phyloP scores from a whole-genome alignment of 1,140 invertebrate genomes.

The Linepithema humile region DNA sequence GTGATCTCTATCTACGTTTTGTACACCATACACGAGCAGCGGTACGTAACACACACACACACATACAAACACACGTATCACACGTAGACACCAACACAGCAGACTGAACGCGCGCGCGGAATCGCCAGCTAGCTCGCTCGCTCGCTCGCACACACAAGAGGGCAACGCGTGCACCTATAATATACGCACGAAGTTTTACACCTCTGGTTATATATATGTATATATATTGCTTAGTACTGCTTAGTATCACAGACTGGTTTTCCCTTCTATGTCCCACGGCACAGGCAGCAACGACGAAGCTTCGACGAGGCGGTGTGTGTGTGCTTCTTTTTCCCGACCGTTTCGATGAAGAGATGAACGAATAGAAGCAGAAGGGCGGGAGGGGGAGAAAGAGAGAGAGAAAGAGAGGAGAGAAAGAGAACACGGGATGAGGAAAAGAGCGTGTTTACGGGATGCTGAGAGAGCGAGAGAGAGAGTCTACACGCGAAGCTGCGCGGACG shows the following conservation, averaged over 20 bases:
- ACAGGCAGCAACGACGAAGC: not conserved
- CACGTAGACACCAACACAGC: not conserved
- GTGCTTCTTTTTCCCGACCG: not conserved
- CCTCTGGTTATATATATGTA: conserved; percentile 66
- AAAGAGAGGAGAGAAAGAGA: conserved; percentile 1
- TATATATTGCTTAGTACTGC: conserved; percentile 77
- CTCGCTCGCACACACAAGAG: not conserved
- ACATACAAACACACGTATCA: not conserved
- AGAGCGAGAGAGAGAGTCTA: conserved; percentile 66
- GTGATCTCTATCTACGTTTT: conserved; percentile 62
- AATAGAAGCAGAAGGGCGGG: not conserved
- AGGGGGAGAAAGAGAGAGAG: not conserved
- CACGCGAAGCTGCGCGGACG: conserved; percentile 69
- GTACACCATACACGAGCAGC: conserved; percentile 53
- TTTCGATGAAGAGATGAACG: not conserved
- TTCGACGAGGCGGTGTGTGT: not conserved
- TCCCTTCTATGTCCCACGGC: conserved; percentile 62
- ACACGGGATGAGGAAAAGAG: not conserved
- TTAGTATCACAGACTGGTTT: conserved; percentile 83
- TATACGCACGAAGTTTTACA: conserved; percentile 50
- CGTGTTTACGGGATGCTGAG: conserved; percentile 57
- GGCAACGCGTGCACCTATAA: conserved; percentile 13
- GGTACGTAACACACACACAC: conserved; percentile 31
- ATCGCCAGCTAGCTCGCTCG: not conserved
- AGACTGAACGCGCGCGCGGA: not conserved